Percentiles rank a stretch among this genome's conserved stretches.
Conservation (phyloP, 2,797 vertebrate genomes). For the Neostethus bicornis region DNA sequence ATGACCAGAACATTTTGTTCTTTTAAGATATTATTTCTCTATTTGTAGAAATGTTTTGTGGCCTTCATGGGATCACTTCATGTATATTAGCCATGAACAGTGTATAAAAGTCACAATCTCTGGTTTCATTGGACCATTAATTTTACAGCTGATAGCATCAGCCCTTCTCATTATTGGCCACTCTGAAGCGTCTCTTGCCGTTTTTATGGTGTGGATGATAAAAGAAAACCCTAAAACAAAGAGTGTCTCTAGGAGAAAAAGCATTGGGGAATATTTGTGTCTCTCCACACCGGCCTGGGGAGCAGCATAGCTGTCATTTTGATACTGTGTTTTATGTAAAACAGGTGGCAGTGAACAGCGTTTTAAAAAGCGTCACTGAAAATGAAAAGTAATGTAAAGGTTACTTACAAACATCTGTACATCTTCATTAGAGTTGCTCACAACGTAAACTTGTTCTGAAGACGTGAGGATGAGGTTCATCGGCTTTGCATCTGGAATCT, state of each 20-base stretch:
- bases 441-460: accelerated
- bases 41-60: slow-evolving; percentile 35
- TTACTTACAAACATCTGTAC: slow-evolving; percentile 70
- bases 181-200: slow-evolving; percentile 31
- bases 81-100: slow-evolving; percentile 35
- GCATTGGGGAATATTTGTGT: slow-evolving; percentile 40
- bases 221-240: slow-evolving; percentile 43
- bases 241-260: slow-evolving; percentile 27
- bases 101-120: slow-evolving; percentile 45
- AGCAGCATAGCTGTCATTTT: slow-evolving; percentile 57
- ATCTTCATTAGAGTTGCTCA: neutral
- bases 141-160: slow-evolving; percentile 42
- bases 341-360: slow-evolving; percentile 58
- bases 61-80: slow-evolving; percentile 29
- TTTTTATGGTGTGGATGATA: slow-evolving; percentile 55
- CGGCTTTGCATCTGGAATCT: slow-evolving; percentile 34
- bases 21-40: slow-evolving; percentile 9
- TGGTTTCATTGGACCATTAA: slow-evolving; percentile 51
- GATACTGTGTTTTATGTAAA: slow-evolving; percentile 38
- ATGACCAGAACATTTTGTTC: slow-evolving; percentile 1
- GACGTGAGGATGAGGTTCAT: slow-evolving; percentile 70
- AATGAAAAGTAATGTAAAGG: neutral
- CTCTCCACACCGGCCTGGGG: slow-evolving; percentile 39
- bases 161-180: slow-evolving; percentile 24
- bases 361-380: too few relatives aligned